Evolutionary conservation across 2,888 invertebrate genomes (phyloP).

Genomic region (Sphaerophoria taeniata): DNA sequence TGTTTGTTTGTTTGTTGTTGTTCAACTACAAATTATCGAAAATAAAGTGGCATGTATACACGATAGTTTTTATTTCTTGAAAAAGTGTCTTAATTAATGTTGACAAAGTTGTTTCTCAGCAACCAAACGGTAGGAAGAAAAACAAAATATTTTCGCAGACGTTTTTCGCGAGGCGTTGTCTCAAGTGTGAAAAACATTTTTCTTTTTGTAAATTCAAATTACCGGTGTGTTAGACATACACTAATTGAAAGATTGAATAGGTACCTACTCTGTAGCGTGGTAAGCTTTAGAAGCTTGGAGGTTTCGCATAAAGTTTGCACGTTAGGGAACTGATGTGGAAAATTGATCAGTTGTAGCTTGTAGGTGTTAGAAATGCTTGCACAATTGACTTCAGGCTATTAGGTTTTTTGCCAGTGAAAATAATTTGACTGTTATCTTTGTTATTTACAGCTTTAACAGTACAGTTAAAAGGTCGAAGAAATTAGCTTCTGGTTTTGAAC

Average conservation of each 20-base stretch:
- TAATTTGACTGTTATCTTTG: too few species aligned
- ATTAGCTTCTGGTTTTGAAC: too few species aligned
- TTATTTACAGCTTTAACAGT: too few species aligned
- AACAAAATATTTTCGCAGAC: neutral
- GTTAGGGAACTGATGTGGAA: neutral
- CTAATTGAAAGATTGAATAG: constrained; percentile 71
- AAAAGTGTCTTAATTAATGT: constrained; percentile 67
- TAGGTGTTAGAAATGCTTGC: neutral
- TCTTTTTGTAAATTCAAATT: constrained; percentile 41
- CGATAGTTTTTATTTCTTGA: constrained; percentile 35
- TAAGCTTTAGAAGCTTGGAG: neutral
- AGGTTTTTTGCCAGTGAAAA: too few species aligned
- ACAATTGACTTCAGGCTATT: too few species aligned
- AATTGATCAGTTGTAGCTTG: neutral
- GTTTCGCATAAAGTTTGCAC: neutral
- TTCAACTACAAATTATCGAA: constrained; percentile 54
- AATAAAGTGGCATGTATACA: constrained; percentile 61
- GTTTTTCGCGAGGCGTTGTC: constrained; percentile 35
- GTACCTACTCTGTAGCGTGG: neutral
- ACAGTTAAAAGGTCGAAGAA: too few species aligned
- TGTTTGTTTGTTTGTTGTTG: constrained; percentile 17
- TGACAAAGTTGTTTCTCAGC: constrained; percentile 58
- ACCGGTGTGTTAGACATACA: constrained; percentile 54
- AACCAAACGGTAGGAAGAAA: neutral
- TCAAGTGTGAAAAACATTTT: constrained; percentile 57